Base-by-base conservation (phyloP, 2,888 invertebrate genomes). In the Tethea ocularis region DNA sequence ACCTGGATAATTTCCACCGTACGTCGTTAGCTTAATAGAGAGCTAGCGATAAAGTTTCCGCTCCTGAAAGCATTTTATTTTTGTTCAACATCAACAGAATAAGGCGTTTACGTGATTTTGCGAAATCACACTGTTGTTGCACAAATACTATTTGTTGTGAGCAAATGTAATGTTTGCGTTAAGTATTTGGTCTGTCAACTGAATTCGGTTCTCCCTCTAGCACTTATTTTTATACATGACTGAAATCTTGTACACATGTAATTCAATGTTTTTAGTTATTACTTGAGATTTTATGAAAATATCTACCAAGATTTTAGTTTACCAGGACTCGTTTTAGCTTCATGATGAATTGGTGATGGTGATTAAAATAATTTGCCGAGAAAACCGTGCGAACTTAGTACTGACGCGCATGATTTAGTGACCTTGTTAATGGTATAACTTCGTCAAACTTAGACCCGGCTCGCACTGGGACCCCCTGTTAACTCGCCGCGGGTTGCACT, bases 371-470 rank as follows among this genome's bases (percentile, higher is more conserved):
- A 87, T 87, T 86, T 78, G 72, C 72, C 69, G 76, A 77, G 82
- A 80, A 83, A 81, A 80, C 80, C 74, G 64, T 76, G 79, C 74
- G 72, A 82, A 83, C 75, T 84, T 80, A 75, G 71, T 72, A 83
- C 80, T 85, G 83, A 84, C 80, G 79, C 79, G 78, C 84, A 87
- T 88, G 88, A 90, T 89, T 89, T 88, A 89, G 83, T 84, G 84
- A 82, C 82, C 79, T 83, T 81, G 85, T 86, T 88, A 88, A 90
- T 88, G 84, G 87, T 76, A 74, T 82, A 89, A 89, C 82, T 90
- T 88, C 80, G 81, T 85, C 80, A 83, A 87, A 88, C 81, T 87
- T 87, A 69, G 69, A 78, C 71, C 69, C 72, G 74, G 67, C 64
- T 71, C 67, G 72, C 66, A 64, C 68, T 68, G 78, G 77, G 76